phyloP scores from a whole-genome alignment of 2,797 vertebrate species.

The Enteromius viviparus region DNA sequence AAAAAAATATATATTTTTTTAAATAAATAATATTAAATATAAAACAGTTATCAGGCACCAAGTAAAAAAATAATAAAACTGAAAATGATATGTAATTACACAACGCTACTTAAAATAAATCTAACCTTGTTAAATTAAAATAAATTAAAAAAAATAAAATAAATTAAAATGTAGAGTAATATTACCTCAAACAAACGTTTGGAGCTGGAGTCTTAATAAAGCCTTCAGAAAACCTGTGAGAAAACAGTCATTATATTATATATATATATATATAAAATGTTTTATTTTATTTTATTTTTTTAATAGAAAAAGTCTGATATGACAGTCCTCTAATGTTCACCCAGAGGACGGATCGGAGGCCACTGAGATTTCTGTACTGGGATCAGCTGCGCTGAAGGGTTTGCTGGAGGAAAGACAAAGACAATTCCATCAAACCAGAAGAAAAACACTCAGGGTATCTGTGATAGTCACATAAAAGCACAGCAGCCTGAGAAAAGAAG shows the following conservation, averaged over 20 bases:
- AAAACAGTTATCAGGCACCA: background rate
- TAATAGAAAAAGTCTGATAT: background rate
- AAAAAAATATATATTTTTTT: background rate
- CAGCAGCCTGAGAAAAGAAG: background rate
- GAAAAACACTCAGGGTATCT: background rate
- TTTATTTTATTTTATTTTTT: background rate
- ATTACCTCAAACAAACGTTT: background rate
- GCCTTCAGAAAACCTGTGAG: background rate
- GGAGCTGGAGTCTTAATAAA: background rate
- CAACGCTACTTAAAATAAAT: background rate
- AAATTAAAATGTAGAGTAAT: too few species aligned
- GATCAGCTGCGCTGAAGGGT: slow-evolving; percentile 5
- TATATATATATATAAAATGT: background rate
- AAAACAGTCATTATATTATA: background rate
- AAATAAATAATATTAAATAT: background rate
- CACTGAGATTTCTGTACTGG: background rate
- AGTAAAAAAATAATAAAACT: background rate
- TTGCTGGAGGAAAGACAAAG: slow-evolving; percentile 1
- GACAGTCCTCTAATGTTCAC: background rate
- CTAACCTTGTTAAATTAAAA: background rate
- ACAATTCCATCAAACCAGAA: background rate
- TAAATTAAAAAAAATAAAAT: too few species aligned
- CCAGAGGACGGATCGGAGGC: background rate
- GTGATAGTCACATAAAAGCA: background rate
- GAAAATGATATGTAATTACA: background rate